Conservation (phyloP, 2,113 vertebrate species). For the Saguinus midas region DNA sequence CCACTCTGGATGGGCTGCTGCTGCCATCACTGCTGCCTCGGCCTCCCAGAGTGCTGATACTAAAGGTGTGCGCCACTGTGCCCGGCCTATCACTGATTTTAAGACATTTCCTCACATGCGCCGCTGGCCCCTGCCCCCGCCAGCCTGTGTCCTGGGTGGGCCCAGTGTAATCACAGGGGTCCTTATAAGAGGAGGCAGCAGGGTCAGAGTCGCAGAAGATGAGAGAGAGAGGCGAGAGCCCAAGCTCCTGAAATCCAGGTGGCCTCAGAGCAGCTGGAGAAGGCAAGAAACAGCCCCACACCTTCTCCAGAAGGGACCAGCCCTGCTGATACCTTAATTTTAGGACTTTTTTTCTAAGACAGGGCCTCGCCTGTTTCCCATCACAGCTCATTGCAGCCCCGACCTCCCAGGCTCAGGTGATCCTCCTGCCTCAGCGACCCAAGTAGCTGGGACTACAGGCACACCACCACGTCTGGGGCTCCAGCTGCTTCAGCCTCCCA, state of each 20-base stretch:
- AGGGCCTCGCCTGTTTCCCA: too few relatives aligned
- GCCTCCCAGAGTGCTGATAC: background rate
- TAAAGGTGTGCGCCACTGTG: background rate
- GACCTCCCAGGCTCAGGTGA: too few relatives aligned
- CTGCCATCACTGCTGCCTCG: background rate
- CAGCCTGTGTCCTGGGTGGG: too few relatives aligned
- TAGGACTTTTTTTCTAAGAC: too few relatives aligned
- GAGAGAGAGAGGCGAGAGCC: accelerated
- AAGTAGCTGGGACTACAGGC: too few relatives aligned
- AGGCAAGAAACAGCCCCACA: accelerated
- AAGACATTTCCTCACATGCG: background rate
- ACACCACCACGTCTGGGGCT: too few relatives aligned
- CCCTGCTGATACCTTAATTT: background rate
- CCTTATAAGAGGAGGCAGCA: background rate
- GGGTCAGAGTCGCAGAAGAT: background rate
- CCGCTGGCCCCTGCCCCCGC: background rate
- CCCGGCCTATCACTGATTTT: background rate
- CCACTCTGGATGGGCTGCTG: too few relatives aligned
- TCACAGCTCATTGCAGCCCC: too few relatives aligned
- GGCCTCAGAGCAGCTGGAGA: background rate
- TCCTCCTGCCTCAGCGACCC: too few relatives aligned
- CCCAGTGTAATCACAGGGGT: accelerated
- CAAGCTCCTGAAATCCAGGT: background rate
- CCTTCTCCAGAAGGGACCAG: background rate
- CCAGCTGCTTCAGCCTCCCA: too few relatives aligned